Base-by-base conservation (phyloP, 2,797 vertebrate genomes). In the Anguilla anguilla region DNA sequence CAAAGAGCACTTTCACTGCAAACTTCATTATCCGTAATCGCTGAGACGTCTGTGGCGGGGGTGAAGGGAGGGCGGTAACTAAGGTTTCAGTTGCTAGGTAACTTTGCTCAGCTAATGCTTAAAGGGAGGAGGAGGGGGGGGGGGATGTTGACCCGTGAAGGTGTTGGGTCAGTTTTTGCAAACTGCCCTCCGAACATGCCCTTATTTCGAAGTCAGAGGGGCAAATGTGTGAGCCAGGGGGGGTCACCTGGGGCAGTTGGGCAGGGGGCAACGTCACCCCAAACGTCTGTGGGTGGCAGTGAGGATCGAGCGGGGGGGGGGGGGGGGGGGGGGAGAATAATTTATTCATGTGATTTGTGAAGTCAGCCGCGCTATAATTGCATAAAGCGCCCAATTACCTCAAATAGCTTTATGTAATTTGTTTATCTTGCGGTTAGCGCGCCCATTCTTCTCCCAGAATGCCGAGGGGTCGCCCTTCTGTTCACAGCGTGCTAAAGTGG, bases 41-140 rank as follows among this genome's bases (percentile, higher is more conserved):
- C 87, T 74, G 46, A 83, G 17, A 43, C 57, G 31, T 17, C n/a
- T 35, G 7, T 3, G n/a, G 22, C 39, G 35, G 31, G 59, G 43
- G 69, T 46, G 74, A 49, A 53, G 46, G 6, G 64, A 43, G 4
- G 51, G 61, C 3, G 22, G 69, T 59, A n/a, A 79, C 35, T 59
- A 5, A 43, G 22, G 72, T 13, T 79, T 79, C 31, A 39, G 53
- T 59, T 46, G 51, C 49, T 46, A 39, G 31, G 86, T 79, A 59
- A 57, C 74, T 79, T 84, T 10, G 46, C n/a, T 59, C 55, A 84
- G 55, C 28, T 84, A 83, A 31, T 57, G 28, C 83, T 25, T 49
- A 15, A 3, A 28, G 3, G 25, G 28, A 57, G n/a, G 11, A 19
- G 35, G 13, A 15, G 6, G 6, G 22, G 2, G 19, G 46, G 46